Percentiles rank a stretch among this genome's conserved stretches.
phyloP scores from a whole-genome alignment of 1,140 invertebrate genomes.

The Caenorhabditis briggsae region DNA sequence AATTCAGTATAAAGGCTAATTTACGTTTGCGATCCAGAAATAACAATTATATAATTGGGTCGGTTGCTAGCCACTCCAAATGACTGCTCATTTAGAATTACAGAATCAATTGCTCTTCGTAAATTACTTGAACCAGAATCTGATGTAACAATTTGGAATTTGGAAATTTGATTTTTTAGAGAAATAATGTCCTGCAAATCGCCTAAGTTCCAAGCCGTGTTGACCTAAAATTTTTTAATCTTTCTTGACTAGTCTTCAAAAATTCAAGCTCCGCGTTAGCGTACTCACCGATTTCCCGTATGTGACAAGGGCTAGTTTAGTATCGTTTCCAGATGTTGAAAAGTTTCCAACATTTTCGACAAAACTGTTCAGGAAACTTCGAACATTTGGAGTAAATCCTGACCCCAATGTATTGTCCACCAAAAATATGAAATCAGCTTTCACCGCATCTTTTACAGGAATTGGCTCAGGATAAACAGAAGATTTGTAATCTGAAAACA shows the following conservation, averaged over 20 bases:
- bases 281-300: conserved; percentile 2
- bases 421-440: conserved; percentile 47
- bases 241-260: too few relatives aligned
- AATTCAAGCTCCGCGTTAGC: too few relatives aligned
- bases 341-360: conserved; percentile 16
- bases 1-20: background rate
- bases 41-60: conserved; percentile 26
- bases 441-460: background rate
- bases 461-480: conserved; percentile 9
- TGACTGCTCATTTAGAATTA: background rate
- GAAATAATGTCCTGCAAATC: conserved; percentile 18
- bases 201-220: background rate
- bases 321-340: conserved; percentile 1
- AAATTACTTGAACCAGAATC: conserved; percentile 1
- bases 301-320: conserved; percentile 10
- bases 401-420: conserved; percentile 22
- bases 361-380: background rate
- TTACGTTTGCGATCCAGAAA: conserved; percentile 23
- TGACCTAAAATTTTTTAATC: background rate
- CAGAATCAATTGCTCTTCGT: conserved; percentile 26
- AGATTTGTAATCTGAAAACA: conserved; percentile 45
- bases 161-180: conserved; percentile 1
- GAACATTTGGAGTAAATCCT: background rate
- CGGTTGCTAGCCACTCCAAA: conserved; percentile 28
- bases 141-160: conserved; percentile 9